Evolutionary conservation across 23 tunicate genomes (phyloP).

Genomic region (Corella eumyota): DNA sequence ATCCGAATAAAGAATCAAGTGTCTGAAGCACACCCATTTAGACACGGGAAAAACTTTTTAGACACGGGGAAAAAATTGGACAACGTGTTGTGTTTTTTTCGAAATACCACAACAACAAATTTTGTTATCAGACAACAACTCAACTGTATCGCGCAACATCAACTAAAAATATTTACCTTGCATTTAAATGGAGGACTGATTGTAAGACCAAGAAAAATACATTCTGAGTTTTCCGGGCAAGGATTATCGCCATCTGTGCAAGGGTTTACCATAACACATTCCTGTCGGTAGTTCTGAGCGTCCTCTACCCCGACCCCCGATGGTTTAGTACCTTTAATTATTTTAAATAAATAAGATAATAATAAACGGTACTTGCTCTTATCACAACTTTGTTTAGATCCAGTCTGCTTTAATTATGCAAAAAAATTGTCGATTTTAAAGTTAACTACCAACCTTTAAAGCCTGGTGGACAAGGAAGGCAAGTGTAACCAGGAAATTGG

Average conservation of each 20-base stretch:
- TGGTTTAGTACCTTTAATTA: constrained; percentile 48
- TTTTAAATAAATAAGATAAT: background rate
- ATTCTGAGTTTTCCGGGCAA: constrained; percentile 61
- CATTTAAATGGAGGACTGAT: constrained; percentile 65
- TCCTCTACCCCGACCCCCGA: constrained; percentile 57
- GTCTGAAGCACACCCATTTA: too few relatives aligned
- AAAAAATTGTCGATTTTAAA: too few relatives aligned
- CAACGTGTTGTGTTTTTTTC: too few relatives aligned
- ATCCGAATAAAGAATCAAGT: too few relatives aligned
- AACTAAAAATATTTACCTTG: constrained; percentile 54
- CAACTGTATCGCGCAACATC: too few relatives aligned
- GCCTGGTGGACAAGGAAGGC: constrained; percentile 79
- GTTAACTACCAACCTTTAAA: constrained; percentile 64
- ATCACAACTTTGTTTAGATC: background rate
- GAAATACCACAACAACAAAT: too few relatives aligned
- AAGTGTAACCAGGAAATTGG: constrained; percentile 60
- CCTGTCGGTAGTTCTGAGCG: constrained; percentile 56
- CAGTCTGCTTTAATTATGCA: background rate
- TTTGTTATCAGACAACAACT: too few relatives aligned
- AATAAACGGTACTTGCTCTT: too few relatives aligned
- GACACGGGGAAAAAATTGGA: too few relatives aligned
- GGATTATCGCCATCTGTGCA: constrained; percentile 53
- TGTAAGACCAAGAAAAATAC: constrained; percentile 53
- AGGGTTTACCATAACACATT: constrained; percentile 51
- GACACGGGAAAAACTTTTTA: too few relatives aligned